Base-by-base conservation (phyloP, 2,888 invertebrate species). In the Blera fallax region DNA sequence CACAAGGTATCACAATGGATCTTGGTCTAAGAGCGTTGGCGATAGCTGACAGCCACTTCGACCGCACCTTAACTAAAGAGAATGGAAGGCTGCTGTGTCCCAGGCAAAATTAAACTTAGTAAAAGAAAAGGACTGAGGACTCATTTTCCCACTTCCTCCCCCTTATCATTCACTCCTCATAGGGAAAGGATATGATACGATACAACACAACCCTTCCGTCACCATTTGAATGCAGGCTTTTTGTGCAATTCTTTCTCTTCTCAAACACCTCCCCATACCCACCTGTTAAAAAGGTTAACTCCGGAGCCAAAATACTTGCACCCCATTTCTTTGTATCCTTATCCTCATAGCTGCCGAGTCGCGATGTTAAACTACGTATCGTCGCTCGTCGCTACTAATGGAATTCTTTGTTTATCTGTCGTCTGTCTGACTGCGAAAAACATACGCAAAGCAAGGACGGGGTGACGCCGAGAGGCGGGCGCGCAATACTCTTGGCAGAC, bases 371-470 rank as follows among this genome's bases (percentile, higher is more conserved):
- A 32, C 37, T 21, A 69, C 69, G 14, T 8, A 34, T 3, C 3
- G n/a, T n/a, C n/a, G n/a, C n/a, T n/a, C n/a, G 14, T 60, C 43
- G 65, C 34, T 67, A 21, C 69, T 77, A 77, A 77, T 82, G 81
- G 81, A 48, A 77, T 82, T 70, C 78, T 72, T 60, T 78, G 78
- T 78, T 82, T 82, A 78, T 82, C 64, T 77, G 82, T 50, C 77
- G 82, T 78, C 82, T 65, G 72, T 60, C 78, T 82, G 76, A 70
- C 69, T 77, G 58, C 32, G 48, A 40, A 37, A n/a, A 16, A 24
- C 16, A 65, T 14, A 27, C 8, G 5, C 1, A 16, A 27, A 16
- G 24, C n/a, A n/a, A 14, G 21, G 7, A 40, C n/a, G n/a, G 48
- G 60, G 54, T 32, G 43, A 11, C 60, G 48, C 45, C 60, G 7